Evolutionary conservation across 2,888 invertebrate genomes (phyloP), one percentile per base, ranked within the genome.

Genomic region (Calameuta filiformis): DNA sequence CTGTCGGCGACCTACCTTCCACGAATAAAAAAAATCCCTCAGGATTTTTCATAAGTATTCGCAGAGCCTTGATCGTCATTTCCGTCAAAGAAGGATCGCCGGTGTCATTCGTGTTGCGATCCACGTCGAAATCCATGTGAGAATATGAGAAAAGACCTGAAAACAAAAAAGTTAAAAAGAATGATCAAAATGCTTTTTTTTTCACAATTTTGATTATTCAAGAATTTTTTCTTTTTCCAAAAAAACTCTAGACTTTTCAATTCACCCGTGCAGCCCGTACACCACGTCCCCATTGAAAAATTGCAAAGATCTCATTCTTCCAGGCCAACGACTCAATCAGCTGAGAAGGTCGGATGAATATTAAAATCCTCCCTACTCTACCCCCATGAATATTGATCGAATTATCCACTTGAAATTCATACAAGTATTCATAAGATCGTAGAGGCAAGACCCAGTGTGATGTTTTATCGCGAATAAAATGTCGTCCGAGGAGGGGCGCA

Each of bases 91-190:
- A 95, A 0, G 96, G 96, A 88, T 96, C 95, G 75, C 95, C 95
- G 31, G 91, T 91, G n/a, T 94, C 93, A 34, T 93, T 93, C 68
- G 94, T 94, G 85, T 95, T 95, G 37, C 96, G 92, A 89, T 96
- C 96, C 35, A 95, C 95, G 84, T 96, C 95, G 88, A 96, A 96
- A 87, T 95, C 95, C 95, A 96, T 95, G 90, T 96, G 96, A 33
- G 96, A 96, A 88, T 96, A 95, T 83, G 95, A 94, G 89, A 96
- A 96, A 82, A 96, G 91, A 85, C 96, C 96, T 96, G 91, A 1
- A 81, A 86, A 76, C n/a, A 75, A 77, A 74, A n/a, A 69, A 9
- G 0, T 0, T 15, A 11, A 12, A 35, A 35, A 80, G 30, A 71
- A 3, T 33, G 2, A 15, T n/a, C 3, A 15, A 23, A 71, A 33